Percentiles rank a stretch among this genome's conserved stretches.
These are phyloP conservation scores for Sorex fumeus DNA, from an alignment of 2,113 vertebrate genomes.

Conservation along the genomic window DNA sequence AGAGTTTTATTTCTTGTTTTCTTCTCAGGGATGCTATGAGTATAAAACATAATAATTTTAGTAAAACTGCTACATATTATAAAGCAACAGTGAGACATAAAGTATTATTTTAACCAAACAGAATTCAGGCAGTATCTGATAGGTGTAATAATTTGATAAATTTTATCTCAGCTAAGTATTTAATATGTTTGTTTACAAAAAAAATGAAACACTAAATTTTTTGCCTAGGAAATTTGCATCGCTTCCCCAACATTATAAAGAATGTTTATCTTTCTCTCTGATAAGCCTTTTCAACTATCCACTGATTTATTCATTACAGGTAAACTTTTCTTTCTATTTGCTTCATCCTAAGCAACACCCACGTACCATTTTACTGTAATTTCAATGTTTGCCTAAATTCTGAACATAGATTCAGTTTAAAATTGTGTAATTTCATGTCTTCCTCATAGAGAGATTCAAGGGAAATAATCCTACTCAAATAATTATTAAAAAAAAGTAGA, in stretches of 20 bases:
- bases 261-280: background rate
- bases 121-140: background rate
- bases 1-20: background rate
- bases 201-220: background rate
- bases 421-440: background rate
- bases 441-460: background rate
- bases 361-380: background rate
- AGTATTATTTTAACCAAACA: conserved; percentile 13
- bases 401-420: background rate
- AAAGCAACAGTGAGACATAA: background rate
- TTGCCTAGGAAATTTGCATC: background rate
- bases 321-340: background rate
- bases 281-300: background rate
- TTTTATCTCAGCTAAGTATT: background rate
- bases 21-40: background rate
- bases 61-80: background rate
- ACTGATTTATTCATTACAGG: background rate
- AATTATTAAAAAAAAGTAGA: background rate
- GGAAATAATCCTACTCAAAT: background rate
- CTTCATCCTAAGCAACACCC: background rate
- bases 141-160: background rate
- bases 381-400: background rate
- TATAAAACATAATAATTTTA: background rate
- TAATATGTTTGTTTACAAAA: background rate
- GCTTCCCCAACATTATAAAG: background rate